Conservation (phyloP, 2,888 invertebrate genomes). For the Octodonta nipae region DNA sequence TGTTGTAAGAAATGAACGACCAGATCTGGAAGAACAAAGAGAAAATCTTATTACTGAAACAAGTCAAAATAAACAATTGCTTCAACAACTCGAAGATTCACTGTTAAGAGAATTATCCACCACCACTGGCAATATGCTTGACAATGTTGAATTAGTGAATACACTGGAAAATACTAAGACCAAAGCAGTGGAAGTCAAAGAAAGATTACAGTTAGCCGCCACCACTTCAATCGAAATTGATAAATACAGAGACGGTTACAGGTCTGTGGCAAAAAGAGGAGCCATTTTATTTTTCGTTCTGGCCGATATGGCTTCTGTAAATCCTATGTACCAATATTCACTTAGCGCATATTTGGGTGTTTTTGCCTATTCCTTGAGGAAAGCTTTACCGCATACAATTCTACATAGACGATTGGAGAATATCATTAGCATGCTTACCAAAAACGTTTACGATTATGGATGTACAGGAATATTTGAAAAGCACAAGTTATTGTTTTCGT, state of each 20-base stretch:
- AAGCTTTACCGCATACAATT: constrained; percentile 71
- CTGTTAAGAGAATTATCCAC: constrained; percentile 71
- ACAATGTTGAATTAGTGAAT: constrained; percentile 72
- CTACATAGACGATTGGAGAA: constrained; percentile 59
- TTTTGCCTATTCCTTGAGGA: constrained; percentile 66
- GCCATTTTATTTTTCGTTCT: constrained; percentile 84
- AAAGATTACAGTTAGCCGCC: constrained; percentile 63
- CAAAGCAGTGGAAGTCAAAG: constrained; percentile 70
- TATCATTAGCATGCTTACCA: constrained; percentile 72
- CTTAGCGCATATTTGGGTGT: constrained; percentile 73
- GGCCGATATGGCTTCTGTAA: constrained; percentile 78
- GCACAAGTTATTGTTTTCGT: constrained; percentile 80
- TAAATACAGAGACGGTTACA: constrained; percentile 67
- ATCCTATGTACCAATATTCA: constrained; percentile 87
- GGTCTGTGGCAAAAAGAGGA: constrained; percentile 72
- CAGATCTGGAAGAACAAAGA: constrained; percentile 78
- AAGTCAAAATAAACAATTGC: constrained; percentile 68
- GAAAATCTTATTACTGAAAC: constrained; percentile 73
- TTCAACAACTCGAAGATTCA: constrained; percentile 76
- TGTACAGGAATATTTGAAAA: constrained; percentile 85
- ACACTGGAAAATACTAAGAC: constrained; percentile 81
- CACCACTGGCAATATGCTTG: constrained; percentile 83
- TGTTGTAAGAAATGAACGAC: constrained; percentile 73
- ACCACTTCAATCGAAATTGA: constrained; percentile 72
- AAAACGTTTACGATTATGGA: constrained; percentile 81